Evolutionary conservation across 2,888 invertebrate species (phyloP), one percentile per base, ranked within the genome.

Genomic region (Temnothorax unifasciatus): DNA sequence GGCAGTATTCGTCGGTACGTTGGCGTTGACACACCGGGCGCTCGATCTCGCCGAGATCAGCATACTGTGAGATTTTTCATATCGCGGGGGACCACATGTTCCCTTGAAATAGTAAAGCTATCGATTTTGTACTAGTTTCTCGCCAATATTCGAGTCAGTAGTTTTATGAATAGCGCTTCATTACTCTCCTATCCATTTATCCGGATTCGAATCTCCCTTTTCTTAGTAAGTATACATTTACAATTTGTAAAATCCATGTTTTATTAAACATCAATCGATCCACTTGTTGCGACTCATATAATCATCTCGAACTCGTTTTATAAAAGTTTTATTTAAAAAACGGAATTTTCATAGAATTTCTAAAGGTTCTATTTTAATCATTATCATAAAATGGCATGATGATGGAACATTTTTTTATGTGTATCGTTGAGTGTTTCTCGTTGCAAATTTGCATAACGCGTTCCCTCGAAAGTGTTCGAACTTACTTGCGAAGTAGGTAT

Each of bases 91-190:
- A 15, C 57, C 13, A 15, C 21, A n/a, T 21, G 8, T 29, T 21
- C 64, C 18, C 59, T 82, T 25, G 41, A 84, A 82, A 54, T 68
- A 82, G 84, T 87, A 89, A 90, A 89, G 86, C 89, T 90, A 89
- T 86, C 81, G 82, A 86, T 88, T 91, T 91, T 91, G 91, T 91
- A 91, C 91, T 90, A 87, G 88, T 87, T 88, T 71, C 81, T 90
- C 83, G 85, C 84, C 82, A 75, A 63, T 38, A 75, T 84, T 52
- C 68, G 64, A 85, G 47, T 73, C 74, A 61, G 66, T 59, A 61
- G 66, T 59, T 52, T 44, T 52, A 44, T 29, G 25, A 79, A 71
- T 76, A 64, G 71, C 82, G 77, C 44, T 11, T 61, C 61, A 15
- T 71, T 69, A 44, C 8, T 74, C 64, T 66, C 52, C 41, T n/a